phyloP scores from a whole-genome alignment of 1,140 invertebrate genomes.

The Anagrus nilaparvatae region DNA sequence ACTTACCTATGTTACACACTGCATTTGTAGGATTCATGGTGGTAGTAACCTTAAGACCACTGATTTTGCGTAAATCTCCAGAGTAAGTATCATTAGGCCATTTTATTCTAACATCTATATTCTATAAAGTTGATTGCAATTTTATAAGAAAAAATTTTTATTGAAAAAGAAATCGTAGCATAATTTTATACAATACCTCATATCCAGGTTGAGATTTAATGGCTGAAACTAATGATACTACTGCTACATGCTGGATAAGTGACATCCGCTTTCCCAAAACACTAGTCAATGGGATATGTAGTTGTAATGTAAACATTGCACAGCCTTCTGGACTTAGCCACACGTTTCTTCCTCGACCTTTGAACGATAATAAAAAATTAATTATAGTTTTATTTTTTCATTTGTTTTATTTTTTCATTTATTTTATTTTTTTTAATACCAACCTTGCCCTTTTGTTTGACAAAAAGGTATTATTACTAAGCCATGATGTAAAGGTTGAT shows the following conservation, averaged over 20 bases:
- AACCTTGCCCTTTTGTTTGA: conserved; percentile 69
- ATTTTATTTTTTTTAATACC: too few species aligned
- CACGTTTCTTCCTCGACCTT: conserved; percentile 68
- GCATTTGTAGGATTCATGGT: conserved; percentile 49
- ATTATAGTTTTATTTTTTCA: background rate
- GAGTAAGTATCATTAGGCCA: conserved; percentile 97
- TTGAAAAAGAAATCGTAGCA: too few species aligned
- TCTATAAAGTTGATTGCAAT: conserved; percentile 40
- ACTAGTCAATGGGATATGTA: conserved; percentile 56
- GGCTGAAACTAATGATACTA: conserved; percentile 69
- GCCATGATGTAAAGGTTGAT: conserved; percentile 55
- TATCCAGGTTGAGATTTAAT: conserved; percentile 57
- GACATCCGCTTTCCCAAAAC: conserved; percentile 61
- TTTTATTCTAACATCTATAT: conserved; percentile 64
- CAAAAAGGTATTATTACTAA: conserved; percentile 66
- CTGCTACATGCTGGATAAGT: conserved; percentile 76
- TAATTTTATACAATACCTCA: conserved; percentile 50
- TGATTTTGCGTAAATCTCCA: conserved; percentile 68
- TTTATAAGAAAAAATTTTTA: too few species aligned
- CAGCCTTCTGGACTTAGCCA: conserved; percentile 90
- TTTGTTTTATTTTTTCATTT: background rate
- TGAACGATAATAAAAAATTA: conserved; percentile 10
- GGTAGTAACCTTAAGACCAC: conserved; percentile 73
- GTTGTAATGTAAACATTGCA: conserved; percentile 81
- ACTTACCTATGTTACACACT: conserved; percentile 63